phyloP scores from a whole-genome alignment of 2,888 invertebrate species.

The Nephrotoma appendiculata region DNA sequence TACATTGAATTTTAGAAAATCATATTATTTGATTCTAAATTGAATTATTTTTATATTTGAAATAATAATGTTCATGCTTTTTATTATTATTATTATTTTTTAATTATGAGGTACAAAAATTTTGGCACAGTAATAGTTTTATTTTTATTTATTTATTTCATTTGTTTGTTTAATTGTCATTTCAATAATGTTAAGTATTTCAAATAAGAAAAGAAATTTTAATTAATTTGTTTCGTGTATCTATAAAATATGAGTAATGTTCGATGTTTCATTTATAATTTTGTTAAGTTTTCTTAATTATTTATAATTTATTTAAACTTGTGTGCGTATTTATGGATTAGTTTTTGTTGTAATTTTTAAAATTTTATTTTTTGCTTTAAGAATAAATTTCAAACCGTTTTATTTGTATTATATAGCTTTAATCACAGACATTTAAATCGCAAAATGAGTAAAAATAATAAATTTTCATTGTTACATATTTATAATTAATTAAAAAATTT shows the following conservation, averaged over 20 bases:
- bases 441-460: not conserved
- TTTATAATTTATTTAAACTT: not conserved
- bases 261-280: not conserved
- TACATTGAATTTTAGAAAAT: not conserved
- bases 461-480: not conserved
- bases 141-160: conserved; percentile 31
- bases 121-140: conserved; percentile 62
- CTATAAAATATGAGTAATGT: not conserved
- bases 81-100: conserved; percentile 2
- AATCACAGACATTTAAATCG: conserved; percentile 5
- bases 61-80: not conserved
- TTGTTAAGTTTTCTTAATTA: not conserved
- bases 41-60: not conserved
- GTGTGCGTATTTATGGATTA: not conserved
- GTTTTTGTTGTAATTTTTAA: not conserved
- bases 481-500: not conserved
- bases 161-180: not conserved
- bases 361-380: not conserved
- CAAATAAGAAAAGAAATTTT: not conserved
- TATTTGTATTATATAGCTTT: not conserved
- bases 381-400: not conserved
- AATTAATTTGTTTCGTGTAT: not conserved
- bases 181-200: not conserved
- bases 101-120: conserved; percentile 60
- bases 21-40: not conserved